Evolutionary conservation across 2,113 vertebrate genomes (phyloP).

Genomic region (Nannobrachium achirus): DNA sequence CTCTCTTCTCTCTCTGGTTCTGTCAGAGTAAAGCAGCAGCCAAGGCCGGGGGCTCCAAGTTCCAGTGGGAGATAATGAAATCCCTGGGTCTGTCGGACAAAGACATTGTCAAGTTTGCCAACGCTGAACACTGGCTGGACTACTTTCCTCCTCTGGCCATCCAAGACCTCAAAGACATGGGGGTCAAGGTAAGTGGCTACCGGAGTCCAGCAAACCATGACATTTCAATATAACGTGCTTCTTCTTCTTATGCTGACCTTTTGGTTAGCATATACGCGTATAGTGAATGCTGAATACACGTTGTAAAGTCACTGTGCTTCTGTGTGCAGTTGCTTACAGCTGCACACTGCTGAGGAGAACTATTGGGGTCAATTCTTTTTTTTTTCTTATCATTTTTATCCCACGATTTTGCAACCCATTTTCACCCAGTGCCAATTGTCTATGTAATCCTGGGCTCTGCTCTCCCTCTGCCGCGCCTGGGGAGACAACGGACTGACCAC

Average conservation of each 20-base stretch:
- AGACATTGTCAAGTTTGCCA: slow-evolving; percentile 89
- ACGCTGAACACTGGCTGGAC: slow-evolving; percentile 94
- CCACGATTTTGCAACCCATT: too few relatives aligned
- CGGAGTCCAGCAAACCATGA: background rate
- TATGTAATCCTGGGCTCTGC: too few relatives aligned
- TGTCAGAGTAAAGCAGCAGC: slow-evolving; percentile 92
- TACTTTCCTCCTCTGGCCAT: slow-evolving; percentile 94
- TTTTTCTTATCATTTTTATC: too few relatives aligned
- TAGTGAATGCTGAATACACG: background rate
- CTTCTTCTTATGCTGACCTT: too few relatives aligned
- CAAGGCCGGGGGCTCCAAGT: slow-evolving; percentile 87
- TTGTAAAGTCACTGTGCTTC: background rate
- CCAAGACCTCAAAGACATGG: slow-evolving; percentile 92
- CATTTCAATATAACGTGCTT: too few relatives aligned
- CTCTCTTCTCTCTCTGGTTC: background rate
- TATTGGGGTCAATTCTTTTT: too few relatives aligned
- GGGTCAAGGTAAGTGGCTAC: slow-evolving; percentile 86
- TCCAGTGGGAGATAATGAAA: slow-evolving; percentile 97
- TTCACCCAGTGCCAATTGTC: too few relatives aligned
- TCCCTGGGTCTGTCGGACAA: slow-evolving; percentile 89
- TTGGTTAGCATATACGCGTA: too few relatives aligned
- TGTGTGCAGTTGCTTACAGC: background rate
- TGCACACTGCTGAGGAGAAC: too few relatives aligned
- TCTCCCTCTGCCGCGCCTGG: too few relatives aligned
- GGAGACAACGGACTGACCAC: too few relatives aligned